phyloP scores from a whole-genome alignment of 2,888 invertebrate genomes.

The Ectropis crepuscularia region DNA sequence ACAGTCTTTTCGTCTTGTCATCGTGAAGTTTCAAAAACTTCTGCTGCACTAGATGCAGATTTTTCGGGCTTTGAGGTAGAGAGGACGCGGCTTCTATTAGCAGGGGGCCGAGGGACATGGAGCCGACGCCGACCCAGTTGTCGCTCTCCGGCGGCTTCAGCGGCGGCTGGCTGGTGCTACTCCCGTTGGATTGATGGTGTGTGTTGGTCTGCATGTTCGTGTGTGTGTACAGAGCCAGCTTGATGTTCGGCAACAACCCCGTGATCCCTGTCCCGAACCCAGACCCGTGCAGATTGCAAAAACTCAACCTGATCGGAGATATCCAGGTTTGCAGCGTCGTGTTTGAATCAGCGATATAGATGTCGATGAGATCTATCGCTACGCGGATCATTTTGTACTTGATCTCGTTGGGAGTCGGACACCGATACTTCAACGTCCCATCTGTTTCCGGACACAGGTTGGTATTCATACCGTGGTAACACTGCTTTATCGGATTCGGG shows the following conservation, averaged over 20 bases:
- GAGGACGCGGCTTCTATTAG: slow-evolving; percentile 95
- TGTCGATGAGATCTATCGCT: slow-evolving; percentile 94
- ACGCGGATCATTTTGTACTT: slow-evolving; percentile 97
- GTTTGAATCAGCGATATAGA: slow-evolving; percentile 95
- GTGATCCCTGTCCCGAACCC: slow-evolving; percentile 96
- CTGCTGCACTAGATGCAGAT: slow-evolving; percentile 91
- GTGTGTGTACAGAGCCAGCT: slow-evolving; percentile 86
- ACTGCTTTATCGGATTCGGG: slow-evolving; percentile 90
- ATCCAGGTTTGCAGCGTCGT: slow-evolving; percentile 95
- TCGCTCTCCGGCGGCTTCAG: slow-evolving; percentile 80
- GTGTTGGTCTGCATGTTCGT: slow-evolving; percentile 84
- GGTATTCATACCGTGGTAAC: slow-evolving; percentile 91
- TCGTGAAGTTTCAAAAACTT: slow-evolving; percentile 94
- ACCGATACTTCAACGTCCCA: slow-evolving; percentile 88
- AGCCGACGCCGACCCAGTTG: slow-evolving; percentile 96
- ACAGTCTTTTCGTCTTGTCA: slow-evolving; percentile 92
- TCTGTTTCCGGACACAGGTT: slow-evolving; percentile 89
- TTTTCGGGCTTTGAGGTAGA: slow-evolving; percentile 90
- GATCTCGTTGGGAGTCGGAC: slow-evolving; percentile 92
- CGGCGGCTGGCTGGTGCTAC: slow-evolving; percentile 69
- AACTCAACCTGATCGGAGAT: slow-evolving; percentile 94
- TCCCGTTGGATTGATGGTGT: slow-evolving; percentile 83
- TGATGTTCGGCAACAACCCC: slow-evolving; percentile 91
- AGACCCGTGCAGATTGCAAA: slow-evolving; percentile 97
- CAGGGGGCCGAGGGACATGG: slow-evolving; percentile 94